These are phyloP conservation scores for Dysdera silvatica DNA, from an alignment of 1,140 invertebrate species.

Conservation along the genomic window DNA sequence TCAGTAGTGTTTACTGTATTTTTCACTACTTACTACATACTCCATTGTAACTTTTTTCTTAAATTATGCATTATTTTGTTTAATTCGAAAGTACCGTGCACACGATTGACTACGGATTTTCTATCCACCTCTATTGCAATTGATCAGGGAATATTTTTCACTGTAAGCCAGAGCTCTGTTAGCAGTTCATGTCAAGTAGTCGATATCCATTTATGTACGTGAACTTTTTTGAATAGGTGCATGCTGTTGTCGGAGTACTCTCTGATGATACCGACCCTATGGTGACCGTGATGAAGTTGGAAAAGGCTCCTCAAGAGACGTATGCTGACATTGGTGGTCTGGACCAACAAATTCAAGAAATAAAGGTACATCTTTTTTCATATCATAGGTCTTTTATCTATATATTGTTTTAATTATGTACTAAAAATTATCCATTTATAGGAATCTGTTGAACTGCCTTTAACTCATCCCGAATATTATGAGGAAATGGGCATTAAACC, in stretches of 20 bases:
- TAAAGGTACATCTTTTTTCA: slow-evolving; percentile 53
- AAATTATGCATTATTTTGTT: no score
- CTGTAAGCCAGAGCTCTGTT: no score
- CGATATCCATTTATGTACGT: not conserved
- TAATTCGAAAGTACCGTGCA: no score
- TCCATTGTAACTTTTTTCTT: no score
- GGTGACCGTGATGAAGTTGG: slow-evolving; percentile 99
- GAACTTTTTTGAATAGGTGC: slow-evolving; percentile 52
- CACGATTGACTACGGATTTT: no score
- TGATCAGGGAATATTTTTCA: no score
- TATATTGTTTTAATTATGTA: not conserved
- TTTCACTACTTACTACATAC: no score
- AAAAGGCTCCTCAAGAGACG: slow-evolving; percentile 99
- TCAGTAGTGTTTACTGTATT: no score
- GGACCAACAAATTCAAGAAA: slow-evolving; percentile 99
- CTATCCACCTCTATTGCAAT: no score
- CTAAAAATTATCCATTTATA: slow-evolving; percentile 29
- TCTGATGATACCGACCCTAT: slow-evolving; percentile 99
- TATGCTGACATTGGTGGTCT: slow-evolving; percentile 99
- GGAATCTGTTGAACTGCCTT: slow-evolving; percentile 95
- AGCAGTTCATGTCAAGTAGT: no score
- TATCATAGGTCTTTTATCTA: not conserved
- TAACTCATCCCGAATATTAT: slow-evolving; percentile 99
- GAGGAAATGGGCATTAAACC: slow-evolving; percentile 99
- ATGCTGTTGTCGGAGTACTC: slow-evolving; percentile 96